These are phyloP conservation scores for Rhagium mordax DNA, from an alignment of 2,888 invertebrate genomes.

Conservation along the genomic window DNA sequence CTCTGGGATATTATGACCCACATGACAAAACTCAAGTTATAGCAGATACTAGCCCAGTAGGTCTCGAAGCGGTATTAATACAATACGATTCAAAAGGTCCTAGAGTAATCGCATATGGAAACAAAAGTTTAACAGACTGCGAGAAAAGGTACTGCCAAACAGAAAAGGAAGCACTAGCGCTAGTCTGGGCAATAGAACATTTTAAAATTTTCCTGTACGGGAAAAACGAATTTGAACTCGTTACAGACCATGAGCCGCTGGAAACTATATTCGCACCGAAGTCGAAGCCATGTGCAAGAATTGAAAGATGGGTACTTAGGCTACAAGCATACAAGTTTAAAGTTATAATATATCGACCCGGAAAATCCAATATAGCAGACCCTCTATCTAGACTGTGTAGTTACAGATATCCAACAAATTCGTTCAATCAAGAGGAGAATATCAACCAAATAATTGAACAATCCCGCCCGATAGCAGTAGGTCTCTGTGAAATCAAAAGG, in stretches of 20 bases:
- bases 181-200: slow-evolving; percentile 64
- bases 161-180: slow-evolving; percentile 62
- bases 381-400: neutral
- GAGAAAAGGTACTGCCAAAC: slow-evolving; percentile 60
- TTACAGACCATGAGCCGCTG: slow-evolving; percentile 49
- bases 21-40: neutral
- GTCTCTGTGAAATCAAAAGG: neutral
- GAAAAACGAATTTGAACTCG: slow-evolving; percentile 22
- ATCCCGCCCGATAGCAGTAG: neutral
- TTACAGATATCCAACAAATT: too few species aligned
- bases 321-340: slow-evolving; percentile 38
- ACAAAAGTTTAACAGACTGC: slow-evolving; percentile 49
- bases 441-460: neutral
- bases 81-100: slow-evolving; percentile 43
- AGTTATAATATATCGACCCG: slow-evolving; percentile 37
- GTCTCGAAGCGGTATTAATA: slow-evolving; percentile 52
- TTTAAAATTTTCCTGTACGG: slow-evolving; percentile 45
- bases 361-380: slow-evolving; percentile 43
- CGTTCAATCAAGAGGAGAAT: neutral
- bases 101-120: slow-evolving; percentile 50
- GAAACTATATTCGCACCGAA: neutral
- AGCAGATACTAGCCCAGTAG: slow-evolving; percentile 43
- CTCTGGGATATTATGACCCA: neutral
- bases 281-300: neutral
- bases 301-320: too few species aligned